A percentile compares a stretch with the other conserved stretches of the same genome.
Conservation (phyloP, 2,797 vertebrate species). For the Sebastes kiyomatsui region DNA sequence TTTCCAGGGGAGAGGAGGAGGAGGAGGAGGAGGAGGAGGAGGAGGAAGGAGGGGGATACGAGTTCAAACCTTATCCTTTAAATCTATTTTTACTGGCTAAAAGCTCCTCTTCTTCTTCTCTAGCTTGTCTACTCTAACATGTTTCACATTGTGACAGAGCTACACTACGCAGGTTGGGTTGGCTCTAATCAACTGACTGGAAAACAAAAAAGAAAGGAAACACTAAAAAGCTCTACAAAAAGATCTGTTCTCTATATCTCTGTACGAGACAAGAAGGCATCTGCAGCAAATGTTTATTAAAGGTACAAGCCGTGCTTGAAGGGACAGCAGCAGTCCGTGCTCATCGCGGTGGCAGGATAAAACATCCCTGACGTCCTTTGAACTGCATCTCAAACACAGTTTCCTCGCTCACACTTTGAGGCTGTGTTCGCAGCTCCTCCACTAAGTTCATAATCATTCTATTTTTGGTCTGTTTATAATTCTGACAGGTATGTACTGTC, state of each 20-base stretch:
- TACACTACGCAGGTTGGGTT: conserved; percentile 39
- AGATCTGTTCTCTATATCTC: conserved; percentile 37
- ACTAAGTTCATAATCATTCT: background rate
- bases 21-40: background rate
- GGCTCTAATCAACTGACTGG: conserved; percentile 30
- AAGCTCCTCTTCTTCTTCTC: conserved; percentile 35
- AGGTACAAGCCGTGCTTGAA: conserved; percentile 81
- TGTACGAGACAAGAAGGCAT: conserved; percentile 70
- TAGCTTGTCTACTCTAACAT: conserved; percentile 40
- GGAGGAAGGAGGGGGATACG: background rate
- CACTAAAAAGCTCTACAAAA: conserved; percentile 59
- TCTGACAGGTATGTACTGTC: background rate
- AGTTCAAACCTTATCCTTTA: conserved; percentile 19
- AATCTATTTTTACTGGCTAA: conserved; percentile 60
- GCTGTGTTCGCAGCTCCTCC: background rate
- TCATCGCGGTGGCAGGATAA: background rate
- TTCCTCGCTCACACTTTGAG: background rate
- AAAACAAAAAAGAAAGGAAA: conserved; percentile 27
- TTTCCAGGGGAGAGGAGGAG: conserved; percentile 1
- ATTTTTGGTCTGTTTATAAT: conserved; percentile 37
- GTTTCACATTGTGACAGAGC: conserved; percentile 39
- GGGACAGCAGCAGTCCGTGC: conserved; percentile 58
- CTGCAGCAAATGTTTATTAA: conserved; percentile 75
- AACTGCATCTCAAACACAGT: background rate
- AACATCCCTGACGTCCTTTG: background rate